Conservation (phyloP, 2,113 vertebrate species). For the Sinocyclocheilus anophthalmus region DNA sequence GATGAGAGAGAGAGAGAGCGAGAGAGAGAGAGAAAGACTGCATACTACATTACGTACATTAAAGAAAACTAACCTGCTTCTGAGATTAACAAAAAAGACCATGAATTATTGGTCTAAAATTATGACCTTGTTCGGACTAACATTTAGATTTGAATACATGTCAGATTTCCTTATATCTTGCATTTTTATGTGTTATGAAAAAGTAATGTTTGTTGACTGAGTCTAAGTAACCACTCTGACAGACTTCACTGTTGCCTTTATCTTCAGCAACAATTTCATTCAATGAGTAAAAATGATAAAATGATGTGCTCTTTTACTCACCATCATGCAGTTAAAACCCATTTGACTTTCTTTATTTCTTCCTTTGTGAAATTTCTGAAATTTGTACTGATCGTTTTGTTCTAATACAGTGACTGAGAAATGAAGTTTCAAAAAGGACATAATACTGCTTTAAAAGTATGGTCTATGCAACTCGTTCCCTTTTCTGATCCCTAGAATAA, state of each 20-base stretch:
- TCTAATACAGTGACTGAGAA: too few species aligned
- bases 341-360: not conserved
- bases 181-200: slow-evolving; percentile 36
- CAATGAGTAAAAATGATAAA: not conserved
- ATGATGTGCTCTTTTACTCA: not conserved
- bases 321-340: not conserved
- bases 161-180: slow-evolving; percentile 32
- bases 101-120: slow-evolving; percentile 16
- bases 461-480: not conserved
- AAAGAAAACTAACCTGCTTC: not conserved
- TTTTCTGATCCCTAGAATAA: not conserved
- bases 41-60: not conserved
- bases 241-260: not conserved
- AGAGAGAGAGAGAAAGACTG: not conserved
- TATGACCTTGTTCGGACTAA: not conserved
- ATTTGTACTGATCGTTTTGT: too few species aligned
- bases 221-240: not conserved
- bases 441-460: not conserved
- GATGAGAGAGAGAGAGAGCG: too few species aligned
- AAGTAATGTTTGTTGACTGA: not conserved
- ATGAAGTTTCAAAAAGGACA: not conserved
- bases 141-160: slow-evolving; percentile 34
- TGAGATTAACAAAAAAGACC: not conserved
- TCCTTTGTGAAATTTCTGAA: too few species aligned
- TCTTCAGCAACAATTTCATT: not conserved